These are phyloP conservation scores for Sphaerophoria rueppellii DNA, from an alignment of 2,888 invertebrate genomes.

Conservation along the genomic window DNA sequence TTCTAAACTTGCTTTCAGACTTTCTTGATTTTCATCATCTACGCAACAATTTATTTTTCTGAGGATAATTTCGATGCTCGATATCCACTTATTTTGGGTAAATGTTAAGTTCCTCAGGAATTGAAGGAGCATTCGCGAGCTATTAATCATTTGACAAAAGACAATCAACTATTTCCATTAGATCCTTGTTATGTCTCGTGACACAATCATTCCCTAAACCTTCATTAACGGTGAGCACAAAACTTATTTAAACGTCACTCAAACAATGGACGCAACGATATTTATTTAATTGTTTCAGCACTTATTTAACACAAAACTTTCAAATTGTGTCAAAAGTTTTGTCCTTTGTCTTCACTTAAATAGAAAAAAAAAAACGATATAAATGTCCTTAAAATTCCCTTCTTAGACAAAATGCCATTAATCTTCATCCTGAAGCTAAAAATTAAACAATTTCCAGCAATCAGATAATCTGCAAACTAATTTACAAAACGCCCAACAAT, in stretches of 20 bases:
- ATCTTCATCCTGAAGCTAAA: slow-evolving; percentile 47
- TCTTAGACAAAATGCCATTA: slow-evolving; percentile 36
- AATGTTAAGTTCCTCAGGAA: too few species aligned
- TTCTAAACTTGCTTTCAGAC: too few species aligned
- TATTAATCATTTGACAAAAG: too few species aligned
- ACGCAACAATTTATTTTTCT: too few species aligned
- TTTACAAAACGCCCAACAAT: slow-evolving; percentile 60
- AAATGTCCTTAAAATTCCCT: background rate
- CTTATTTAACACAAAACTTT: slow-evolving; percentile 16
- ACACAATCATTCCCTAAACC: background rate
- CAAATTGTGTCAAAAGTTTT: background rate
- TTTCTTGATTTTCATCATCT: too few species aligned
- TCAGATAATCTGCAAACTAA: slow-evolving; percentile 65
- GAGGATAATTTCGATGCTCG: too few species aligned
- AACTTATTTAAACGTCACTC: too few species aligned
- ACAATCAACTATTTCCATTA: too few species aligned
- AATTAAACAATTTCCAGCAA: slow-evolving; percentile 59
- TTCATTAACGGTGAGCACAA: background rate
- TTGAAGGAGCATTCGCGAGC: too few species aligned
- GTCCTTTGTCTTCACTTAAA: background rate
- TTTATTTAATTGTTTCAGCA: slow-evolving; percentile 13
- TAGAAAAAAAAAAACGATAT: background rate
- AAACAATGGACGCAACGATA: background rate
- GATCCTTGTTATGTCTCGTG: too few species aligned
- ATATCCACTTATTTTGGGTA: too few species aligned